Evolutionary conservation across 1,140 invertebrate genomes (phyloP).

Genomic region (Argopecten irradians): DNA sequence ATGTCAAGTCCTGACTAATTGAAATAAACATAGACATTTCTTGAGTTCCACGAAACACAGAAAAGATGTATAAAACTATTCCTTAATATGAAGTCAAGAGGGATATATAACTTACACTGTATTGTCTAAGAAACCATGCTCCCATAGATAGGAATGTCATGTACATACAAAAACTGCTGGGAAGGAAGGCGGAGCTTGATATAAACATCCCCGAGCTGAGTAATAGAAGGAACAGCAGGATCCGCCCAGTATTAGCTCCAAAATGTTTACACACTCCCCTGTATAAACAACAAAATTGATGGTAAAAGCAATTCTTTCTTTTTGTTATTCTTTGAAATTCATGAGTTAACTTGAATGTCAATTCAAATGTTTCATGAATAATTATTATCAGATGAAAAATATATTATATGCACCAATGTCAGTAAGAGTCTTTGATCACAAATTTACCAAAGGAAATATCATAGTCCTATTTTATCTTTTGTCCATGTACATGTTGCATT

Average conservation of each 20-base stretch:
- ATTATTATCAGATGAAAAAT: too few relatives aligned
- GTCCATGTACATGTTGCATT: too few relatives aligned
- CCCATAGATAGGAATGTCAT: constrained; percentile 88
- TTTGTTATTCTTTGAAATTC: background rate
- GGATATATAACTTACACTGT: constrained; percentile 59
- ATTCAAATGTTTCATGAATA: background rate
- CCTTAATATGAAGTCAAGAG: background rate
- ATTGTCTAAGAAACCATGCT: constrained; percentile 82
- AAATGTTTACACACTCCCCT: constrained; percentile 93
- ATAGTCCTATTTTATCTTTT: too few relatives aligned
- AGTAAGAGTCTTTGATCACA: too few relatives aligned
- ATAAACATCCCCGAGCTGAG: constrained; percentile 95
- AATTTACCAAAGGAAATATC: too few relatives aligned
- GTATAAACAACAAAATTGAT: constrained; percentile 25
- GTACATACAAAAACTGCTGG: constrained; percentile 95
- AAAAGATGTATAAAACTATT: background rate
- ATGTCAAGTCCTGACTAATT: too few relatives aligned
- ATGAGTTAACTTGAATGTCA: background rate
- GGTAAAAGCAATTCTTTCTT: background rate
- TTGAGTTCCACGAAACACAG: too few relatives aligned
- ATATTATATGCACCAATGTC: too few relatives aligned
- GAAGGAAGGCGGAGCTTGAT: constrained; percentile 91
- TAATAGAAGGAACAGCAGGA: constrained; percentile 89
- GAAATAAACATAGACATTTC: too few relatives aligned
- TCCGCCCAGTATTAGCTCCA: constrained; percentile 90